phyloP scores from a whole-genome alignment of 2,888 invertebrate genomes.

The Eupeodes latifasciatus region DNA sequence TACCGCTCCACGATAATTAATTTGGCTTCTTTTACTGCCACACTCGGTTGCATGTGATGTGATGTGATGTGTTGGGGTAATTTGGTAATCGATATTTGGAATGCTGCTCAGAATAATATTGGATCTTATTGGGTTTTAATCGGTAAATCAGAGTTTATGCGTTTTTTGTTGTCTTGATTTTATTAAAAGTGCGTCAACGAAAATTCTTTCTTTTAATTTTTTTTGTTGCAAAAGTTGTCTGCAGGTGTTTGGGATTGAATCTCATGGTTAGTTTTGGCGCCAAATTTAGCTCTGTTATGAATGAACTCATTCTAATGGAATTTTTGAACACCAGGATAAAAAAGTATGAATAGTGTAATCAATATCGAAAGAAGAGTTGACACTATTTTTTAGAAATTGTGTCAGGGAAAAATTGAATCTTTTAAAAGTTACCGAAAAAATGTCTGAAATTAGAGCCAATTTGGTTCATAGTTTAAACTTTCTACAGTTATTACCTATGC shows the following conservation, averaged over 20 bases:
- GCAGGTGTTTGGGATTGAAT: slow-evolving; percentile 64
- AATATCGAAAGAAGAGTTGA: slow-evolving; percentile 15
- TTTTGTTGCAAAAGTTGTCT: slow-evolving; percentile 30
- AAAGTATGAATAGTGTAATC: slow-evolving; percentile 14
- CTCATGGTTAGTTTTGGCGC: slow-evolving; percentile 58
- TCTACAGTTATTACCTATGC: too few relatives aligned
- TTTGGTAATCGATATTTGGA: slow-evolving; percentile 71
- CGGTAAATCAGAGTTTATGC: slow-evolving; percentile 42
- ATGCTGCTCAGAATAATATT: slow-evolving; percentile 55
- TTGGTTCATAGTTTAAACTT: too few relatives aligned
- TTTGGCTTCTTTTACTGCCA: slow-evolving; percentile 66
- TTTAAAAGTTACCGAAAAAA: too few relatives aligned
- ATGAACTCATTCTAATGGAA: slow-evolving; percentile 48
- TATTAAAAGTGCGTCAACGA: slow-evolving; percentile 1
- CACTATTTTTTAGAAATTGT: too few relatives aligned
- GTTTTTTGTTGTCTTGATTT: not conserved
- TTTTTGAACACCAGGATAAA: not conserved
- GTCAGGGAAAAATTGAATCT: too few relatives aligned
- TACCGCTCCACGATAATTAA: slow-evolving; percentile 11
- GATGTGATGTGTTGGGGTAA: slow-evolving; percentile 34
- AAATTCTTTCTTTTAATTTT: not conserved
- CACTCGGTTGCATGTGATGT: slow-evolving; percentile 40
- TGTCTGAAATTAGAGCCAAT: too few relatives aligned
- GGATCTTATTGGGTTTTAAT: slow-evolving; percentile 62
- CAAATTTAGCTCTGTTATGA: slow-evolving; percentile 51